These are phyloP conservation scores for Spisula solida DNA, from an alignment of 2,888 invertebrate species.

Conservation along the genomic window DNA sequence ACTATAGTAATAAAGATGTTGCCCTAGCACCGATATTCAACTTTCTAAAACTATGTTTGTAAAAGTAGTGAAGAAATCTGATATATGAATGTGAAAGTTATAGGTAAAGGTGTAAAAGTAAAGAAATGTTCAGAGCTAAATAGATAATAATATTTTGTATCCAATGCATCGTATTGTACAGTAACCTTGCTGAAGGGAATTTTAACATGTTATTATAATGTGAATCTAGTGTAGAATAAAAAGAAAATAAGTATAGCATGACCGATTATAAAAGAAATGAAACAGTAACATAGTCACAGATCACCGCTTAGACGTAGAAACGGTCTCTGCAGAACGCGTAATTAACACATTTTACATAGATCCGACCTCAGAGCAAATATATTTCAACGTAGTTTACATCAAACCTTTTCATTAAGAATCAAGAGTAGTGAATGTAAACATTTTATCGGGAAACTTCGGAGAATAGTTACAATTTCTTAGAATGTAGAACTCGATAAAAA, in stretches of 20 bases:
- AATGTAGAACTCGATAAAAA: too few species aligned
- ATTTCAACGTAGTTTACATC: too few species aligned
- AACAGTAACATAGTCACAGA: slow-evolving; percentile 11
- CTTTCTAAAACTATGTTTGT: neutral
- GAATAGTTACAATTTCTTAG: too few species aligned
- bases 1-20: neutral
- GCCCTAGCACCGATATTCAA: neutral
- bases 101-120: neutral
- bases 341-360: too few species aligned
- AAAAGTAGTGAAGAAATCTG: neutral
- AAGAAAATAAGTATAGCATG: neutral
- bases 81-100: neutral
- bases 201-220: slow-evolving; percentile 2
- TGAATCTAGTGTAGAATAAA: too few species aligned
- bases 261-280: neutral
- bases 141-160: neutral
- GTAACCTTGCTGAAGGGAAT: neutral
- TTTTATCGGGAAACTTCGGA: too few species aligned
- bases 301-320: neutral
- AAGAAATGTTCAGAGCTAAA: neutral
- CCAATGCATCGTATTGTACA: neutral
- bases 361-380: too few species aligned
- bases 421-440: too few species aligned
- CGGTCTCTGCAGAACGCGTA: too few species aligned
- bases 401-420: too few species aligned